Evolutionary conservation across 2,888 invertebrate species (phyloP).

Genomic region (Catotricha subobsoleta): DNA sequence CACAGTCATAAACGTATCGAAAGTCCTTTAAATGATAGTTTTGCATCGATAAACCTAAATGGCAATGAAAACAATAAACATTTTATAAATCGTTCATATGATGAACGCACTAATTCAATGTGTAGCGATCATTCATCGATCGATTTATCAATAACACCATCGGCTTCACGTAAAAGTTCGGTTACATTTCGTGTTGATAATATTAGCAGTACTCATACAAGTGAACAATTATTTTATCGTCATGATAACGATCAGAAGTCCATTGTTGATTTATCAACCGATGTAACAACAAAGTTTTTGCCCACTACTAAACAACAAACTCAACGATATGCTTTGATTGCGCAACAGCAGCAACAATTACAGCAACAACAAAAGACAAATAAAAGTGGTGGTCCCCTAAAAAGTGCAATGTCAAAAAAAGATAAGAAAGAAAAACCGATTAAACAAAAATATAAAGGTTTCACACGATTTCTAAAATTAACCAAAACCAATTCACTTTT

Average conservation of each 20-base stretch:
- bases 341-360: background rate
- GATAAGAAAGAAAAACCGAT: background rate
- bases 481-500: background rate
- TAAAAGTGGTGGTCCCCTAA: background rate
- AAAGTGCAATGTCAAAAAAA: background rate
- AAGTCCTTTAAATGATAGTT: constrained; percentile 12
- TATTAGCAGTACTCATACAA: background rate
- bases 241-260: background rate
- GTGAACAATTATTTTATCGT: background rate
- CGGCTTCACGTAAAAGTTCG: constrained; percentile 21
- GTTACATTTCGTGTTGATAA: constrained; percentile 21
- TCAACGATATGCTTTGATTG: background rate
- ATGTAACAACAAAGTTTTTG: background rate
- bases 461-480: background rate
- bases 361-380: background rate
- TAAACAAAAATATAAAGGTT: background rate
- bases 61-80: background rate
- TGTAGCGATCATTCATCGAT: constrained; percentile 21
- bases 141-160: constrained; percentile 10
- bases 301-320: background rate
- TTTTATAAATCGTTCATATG: too few relatives aligned
- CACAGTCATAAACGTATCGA: background rate
- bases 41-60: constrained; percentile 10
- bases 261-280: background rate
- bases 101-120: constrained; percentile 16